These are phyloP conservation scores for Oscheius sp. DNA, from an alignment of 2,888 invertebrate species.

Conservation along the genomic window DNA sequence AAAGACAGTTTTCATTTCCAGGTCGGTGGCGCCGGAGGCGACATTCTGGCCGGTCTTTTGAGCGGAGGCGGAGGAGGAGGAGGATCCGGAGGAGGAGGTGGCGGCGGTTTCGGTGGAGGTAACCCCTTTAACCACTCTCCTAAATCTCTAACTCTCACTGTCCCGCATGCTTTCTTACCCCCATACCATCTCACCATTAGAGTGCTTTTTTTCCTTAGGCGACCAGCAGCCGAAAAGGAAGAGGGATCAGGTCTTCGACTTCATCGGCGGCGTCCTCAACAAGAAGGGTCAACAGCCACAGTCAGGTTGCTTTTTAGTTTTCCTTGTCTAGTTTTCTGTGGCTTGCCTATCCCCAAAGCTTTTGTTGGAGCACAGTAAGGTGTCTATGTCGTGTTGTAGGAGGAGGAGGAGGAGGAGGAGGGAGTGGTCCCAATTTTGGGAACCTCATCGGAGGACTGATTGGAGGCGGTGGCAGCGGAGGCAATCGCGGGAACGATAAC, in stretches of 20 bases:
- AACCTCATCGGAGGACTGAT: constrained; percentile 50
- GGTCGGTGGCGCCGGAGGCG: constrained; percentile 65
- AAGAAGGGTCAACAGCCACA: constrained; percentile 20
- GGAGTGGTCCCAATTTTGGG: constrained; percentile 37
- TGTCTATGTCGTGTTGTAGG: constrained; percentile 22
- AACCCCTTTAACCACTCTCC: neutral
- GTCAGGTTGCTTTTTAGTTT: too few species aligned
- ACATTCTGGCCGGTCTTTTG: constrained; percentile 67
- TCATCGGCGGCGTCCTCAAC: constrained; percentile 51
- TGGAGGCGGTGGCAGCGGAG: constrained; percentile 40
- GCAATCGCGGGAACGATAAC: constrained; percentile 38
- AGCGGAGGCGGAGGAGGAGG: constrained; percentile 61
- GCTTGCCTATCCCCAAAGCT: neutral
- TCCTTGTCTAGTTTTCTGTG: neutral
- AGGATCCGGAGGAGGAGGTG: constrained; percentile 46
- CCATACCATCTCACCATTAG: constrained; percentile 4
- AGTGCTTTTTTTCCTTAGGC: constrained; percentile 14
- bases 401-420: constrained; percentile 46
- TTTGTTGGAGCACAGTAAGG: constrained; percentile 31
- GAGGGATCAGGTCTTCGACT: constrained; percentile 53
- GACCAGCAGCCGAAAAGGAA: constrained; percentile 42
- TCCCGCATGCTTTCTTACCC: neutral
- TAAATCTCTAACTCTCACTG: neutral
- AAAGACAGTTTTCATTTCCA: neutral
- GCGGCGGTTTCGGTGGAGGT: constrained; percentile 23